Base-by-base conservation (phyloP, 2,113 vertebrate genomes). In the Desmodus rotundus region DNA sequence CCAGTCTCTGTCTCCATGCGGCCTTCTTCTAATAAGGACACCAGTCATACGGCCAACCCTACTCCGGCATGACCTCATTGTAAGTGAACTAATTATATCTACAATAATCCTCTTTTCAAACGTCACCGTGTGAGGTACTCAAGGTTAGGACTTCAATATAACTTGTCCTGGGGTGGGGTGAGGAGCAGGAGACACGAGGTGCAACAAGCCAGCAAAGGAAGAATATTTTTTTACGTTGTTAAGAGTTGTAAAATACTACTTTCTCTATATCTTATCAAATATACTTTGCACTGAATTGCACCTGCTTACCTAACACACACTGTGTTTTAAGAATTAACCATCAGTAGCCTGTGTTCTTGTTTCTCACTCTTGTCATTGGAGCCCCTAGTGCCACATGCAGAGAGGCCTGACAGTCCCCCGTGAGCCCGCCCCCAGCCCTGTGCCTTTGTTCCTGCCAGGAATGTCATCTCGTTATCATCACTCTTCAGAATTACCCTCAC, bases 351-450 rank as follows among this genome's bases (percentile, higher is more conserved):
- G 10, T 28, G 22, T 91, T 70, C 14, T 52, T 81, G 0, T 36
- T 28, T 68, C 0, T 31, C 5, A 2, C 4, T 22, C 3, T 74
- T 70, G n/a, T 85, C 16, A 38, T 19, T 19, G 24, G 26, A n/a
- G 47, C 26, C 22, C 1, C 3, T n/a, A n/a, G 7, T 20, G 6
- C 45, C 54, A 0, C 0, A 4, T 24, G 8, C 9, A 77, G 33
- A 16, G 38, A 17, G 22, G 19, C 45, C 43, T 36, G 20, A 20
- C 28, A 36, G 3, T 80, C n/a, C 7, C 10, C 2, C 20, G 28
- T 43, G 19, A 58, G 6, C 9, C 1, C 8, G 19, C 11, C 8
- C 4, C 22, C 41, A 11, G 31, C 10, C 50, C 9, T 14, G 47
- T 10, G 4, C 14, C 31, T 56, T 20, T 61, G 33, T 13, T 94